Base-by-base conservation (phyloP, 35 echinoderm and acorn worm species). In the Anneissia japonica region DNA sequence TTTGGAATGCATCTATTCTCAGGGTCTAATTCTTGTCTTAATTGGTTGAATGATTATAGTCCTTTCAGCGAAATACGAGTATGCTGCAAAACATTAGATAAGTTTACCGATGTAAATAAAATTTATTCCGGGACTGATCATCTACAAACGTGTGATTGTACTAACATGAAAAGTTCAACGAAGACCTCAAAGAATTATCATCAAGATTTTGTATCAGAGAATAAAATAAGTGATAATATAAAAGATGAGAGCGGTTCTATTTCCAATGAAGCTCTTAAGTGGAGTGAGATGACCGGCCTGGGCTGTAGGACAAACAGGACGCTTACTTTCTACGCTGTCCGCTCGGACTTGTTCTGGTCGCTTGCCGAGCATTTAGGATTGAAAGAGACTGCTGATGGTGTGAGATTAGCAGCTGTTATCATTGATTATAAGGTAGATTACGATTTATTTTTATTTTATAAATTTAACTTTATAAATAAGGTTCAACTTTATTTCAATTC, bases 261-360 rank as follows among this genome's bases (percentile, higher is more conserved):
- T 19, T 12, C 11, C 21, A 64, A 26, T 6, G 51, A 64, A 16
- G 51, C 19, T 16, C 51, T 19, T 6, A 64, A 26, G 51, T 64
- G 51, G 51, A 64, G 51, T 14, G 79, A 16, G 17, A 94, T 98
- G 39, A 82, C 35, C 11, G 92, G 90, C 11, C 86, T 98, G 46
- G 78, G 81, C 32, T 98, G 95, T 75, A 94, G 46, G 30, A 90
- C 92, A 34, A 89, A 98, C 74, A 81, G 76, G 72, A 94, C 88
- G 36, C 39, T 98, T 32, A 86, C 91, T 36, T 98, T 98, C 75
- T 92, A 88, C 89, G 95, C 91, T 17, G 87, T 98, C 37, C 73
- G 91, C 30, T 80, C 73, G 17, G 91, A 98, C 37, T 84, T 88
- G 26, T 94, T 91, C 76, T 83, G 88, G 41, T 32, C 74, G 0